Evolutionary conservation across 2,888 invertebrate species (phyloP).

Genomic region (Gnatocerus cornutus): DNA sequence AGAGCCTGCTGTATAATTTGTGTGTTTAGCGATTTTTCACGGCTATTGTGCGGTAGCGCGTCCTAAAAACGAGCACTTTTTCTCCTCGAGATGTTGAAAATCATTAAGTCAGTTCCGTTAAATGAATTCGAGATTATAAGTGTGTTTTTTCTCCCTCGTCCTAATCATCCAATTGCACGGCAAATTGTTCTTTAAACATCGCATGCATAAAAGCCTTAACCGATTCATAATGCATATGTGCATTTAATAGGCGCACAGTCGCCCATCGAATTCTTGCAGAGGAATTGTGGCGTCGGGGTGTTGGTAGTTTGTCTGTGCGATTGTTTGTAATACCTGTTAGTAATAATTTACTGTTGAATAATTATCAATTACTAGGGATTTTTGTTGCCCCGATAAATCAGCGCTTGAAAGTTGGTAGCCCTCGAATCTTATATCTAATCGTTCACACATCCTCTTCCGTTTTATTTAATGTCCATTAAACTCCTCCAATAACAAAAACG

Average conservation of each 20-base stretch:
- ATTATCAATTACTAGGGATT: conserved; percentile 46
- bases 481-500: conserved; percentile 35
- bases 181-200: conserved; percentile 46
- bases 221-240: conserved; percentile 48
- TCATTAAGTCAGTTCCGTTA: conserved; percentile 43
- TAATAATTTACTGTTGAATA: conserved; percentile 49
- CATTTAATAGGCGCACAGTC: conserved; percentile 43
- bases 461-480: conserved; percentile 37
- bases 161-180: conserved; percentile 44
- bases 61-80: conserved; percentile 1
- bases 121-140: conserved; percentile 39
- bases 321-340: conserved; percentile 44
- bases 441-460: conserved; percentile 51
- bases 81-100: conserved; percentile 36
- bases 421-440: conserved; percentile 45
- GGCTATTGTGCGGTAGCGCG: not conserved
- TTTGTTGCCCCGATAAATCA: conserved; percentile 18
- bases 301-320: no score
- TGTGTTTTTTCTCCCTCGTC: conserved; percentile 36
- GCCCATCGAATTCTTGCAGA: conserved; percentile 9
- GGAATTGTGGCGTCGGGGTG: not conserved
- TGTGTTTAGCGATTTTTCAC: conserved; percentile 14
- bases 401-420: conserved; percentile 23
- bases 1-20: conserved; percentile 8
- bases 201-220: conserved; percentile 48